Base-by-base conservation (phyloP, 2,797 vertebrate species). In the Huso huso region DNA sequence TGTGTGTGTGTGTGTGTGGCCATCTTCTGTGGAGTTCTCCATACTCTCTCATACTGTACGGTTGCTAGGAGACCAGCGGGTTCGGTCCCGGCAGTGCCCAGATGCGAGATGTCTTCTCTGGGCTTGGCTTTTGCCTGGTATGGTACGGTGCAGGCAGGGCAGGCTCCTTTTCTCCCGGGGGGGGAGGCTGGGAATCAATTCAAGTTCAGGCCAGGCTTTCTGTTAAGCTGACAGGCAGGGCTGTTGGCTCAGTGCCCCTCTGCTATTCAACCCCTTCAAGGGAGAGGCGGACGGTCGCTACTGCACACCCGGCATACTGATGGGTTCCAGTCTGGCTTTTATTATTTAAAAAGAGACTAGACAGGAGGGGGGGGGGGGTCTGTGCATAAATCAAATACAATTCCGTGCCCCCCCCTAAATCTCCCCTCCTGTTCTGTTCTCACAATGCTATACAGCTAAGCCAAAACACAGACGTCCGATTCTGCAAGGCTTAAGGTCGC, bases 191-290 rank as follows among this genome's bases (percentile, higher is more conserved):
- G 88, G 89, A 89, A 89, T 86, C 79, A 87, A 86, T 89, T 87
- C 74, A 87, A 88, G 89, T 90, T 90, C 89, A 91, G 87, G 87
- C 84, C 87, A 87, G 85, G 87, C 88, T 86, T 83, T 88, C 88
- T 89, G 88, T 91, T 89, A 88, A 89, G 87, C 79, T 89, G 88
- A 90, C 89, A 89, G 88, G 75, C 89, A 77, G 85, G 23, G 87
- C 87, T 90, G 88, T 91, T 89, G 89, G 87, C 86, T 87, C 85
- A 89, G 85, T 87, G 86, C 82, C 78, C 80, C 77, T 82, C 77
- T 37, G 76, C 86, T 81, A 88, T 91, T 91, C 87, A 89, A 71
- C 73, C 69, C 64, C 61, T 65, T 23, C 15, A 51, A 61, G 13
- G 63, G 72, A 73, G 23, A 37, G 23, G 52, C 52, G 9, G 52